Evolutionary conservation across 1,140 invertebrate species (phyloP), one percentile per base, ranked within the genome.

Genomic region (Temnothorax longispinosus): DNA sequence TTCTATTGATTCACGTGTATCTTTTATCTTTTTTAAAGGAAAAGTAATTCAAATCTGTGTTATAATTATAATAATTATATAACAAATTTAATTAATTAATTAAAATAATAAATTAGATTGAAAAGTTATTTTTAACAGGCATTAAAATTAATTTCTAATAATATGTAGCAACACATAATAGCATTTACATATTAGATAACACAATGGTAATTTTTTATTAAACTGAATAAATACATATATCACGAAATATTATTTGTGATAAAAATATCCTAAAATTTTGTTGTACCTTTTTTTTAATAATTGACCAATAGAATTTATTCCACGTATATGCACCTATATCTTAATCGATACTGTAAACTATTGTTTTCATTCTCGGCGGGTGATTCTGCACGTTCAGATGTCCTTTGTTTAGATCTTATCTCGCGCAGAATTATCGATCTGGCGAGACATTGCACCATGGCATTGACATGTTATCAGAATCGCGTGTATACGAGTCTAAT

Each of bases 341-440:
- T 76, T 60, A 76, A 32, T 4, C 35, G n/a, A 3, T 13, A 15
- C 5, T 32, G 52, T 71, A 56, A 47, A 89, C 76, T 35, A 65
- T 86, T 75, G 50, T 82, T 89, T 69, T 80, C 50, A 50, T 82
- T 89, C 15, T 18, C 56, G 7, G 0, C 47, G 15, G 21, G n/a
- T 62, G 32, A 81, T 65, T 87, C 72, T 50, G 54, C 27, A 44
- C 74, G 72, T n/a, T n/a, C 56, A 72, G 52, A 50, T 52, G 11
- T 27, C 71, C 75, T 90, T 90, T 89, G 77, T 89, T 32, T 15
- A 58, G 27, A 90, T 87, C 50, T 90, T 90, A 90, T 90, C 88
- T 52, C 21, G 18, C 3, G 21, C 18, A 76, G 38, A 27, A 52
- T 41, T 56, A 89, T 89, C 87, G 65, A 81, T 81, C 65, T 44